Evolutionary conservation across 1,140 invertebrate species (phyloP), one percentile per base, ranked within the genome.

Genomic region (Eubasilissa regina): DNA sequence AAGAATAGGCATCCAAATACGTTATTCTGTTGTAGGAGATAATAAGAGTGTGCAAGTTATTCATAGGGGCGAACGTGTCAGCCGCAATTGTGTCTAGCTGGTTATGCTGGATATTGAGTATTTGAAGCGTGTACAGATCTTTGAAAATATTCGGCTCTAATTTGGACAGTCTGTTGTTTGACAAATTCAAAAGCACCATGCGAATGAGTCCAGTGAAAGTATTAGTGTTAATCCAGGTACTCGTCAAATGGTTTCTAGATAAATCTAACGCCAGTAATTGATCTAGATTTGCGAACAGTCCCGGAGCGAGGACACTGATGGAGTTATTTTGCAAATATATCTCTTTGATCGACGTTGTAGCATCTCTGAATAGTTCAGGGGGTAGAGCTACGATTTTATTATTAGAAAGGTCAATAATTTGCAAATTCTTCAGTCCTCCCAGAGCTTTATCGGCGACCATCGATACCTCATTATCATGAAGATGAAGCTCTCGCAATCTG

Each of bases 281-380:
- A 83, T 95, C 93, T 84, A 98, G 91, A 84, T 95, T 95, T 8
- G 93, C 91, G 84, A 97, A 95, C 11, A 97, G 89, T 77, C 94
- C 94, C 0, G 95, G 94, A 72, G 94, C 93, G 53, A 97, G 87
- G 9, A 94, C 93, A 84, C 93, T 93, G 62, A 97, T 95, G 60
- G 94, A 96, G 90, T 97, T 97, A 87, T 97, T 97, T 86, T 95
- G 94, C 83, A 97, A 86, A 85, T 95, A 94, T 81, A 97, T 92
- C 89, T 97, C 95, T 88, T 95, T 95, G 75, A 98, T 92, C 15
- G 93, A 92, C 75, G 93, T 92, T 11, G 92, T 90, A 79, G 93
- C 92, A 85, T 97, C 95, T 84, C 92, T 91, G 81, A 97, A 97
- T 75, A 97, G 87, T 82, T 94, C 93, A 43, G 94, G 92, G n/a